phyloP scores from a whole-genome alignment of 2,888 invertebrate species.

The Drosophila picticornis region DNA sequence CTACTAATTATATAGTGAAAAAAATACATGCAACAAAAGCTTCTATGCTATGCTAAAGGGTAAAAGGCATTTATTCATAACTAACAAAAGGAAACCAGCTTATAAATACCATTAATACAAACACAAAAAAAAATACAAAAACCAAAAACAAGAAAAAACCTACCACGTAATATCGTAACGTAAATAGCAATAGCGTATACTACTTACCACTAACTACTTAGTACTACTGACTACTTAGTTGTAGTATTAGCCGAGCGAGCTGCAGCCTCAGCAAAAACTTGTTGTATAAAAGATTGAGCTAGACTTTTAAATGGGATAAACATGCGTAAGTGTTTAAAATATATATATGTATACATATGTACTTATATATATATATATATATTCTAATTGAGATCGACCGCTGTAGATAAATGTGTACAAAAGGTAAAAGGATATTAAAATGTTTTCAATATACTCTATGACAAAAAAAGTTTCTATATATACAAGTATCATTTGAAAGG shows the following conservation, averaged over 20 bases:
- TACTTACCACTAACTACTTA: conserved; percentile 23
- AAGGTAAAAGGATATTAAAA: conserved; percentile 35
- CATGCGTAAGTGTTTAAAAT: conserved; percentile 30
- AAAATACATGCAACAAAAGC: conserved; percentile 55
- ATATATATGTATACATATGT: conserved; percentile 40
- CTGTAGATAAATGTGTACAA: conserved; percentile 76
- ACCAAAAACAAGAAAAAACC: not conserved
- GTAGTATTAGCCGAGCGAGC: conserved; percentile 60
- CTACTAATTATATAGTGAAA: conserved; percentile 27
- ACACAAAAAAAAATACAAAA: conserved; percentile 11
- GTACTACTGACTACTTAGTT: conserved; percentile 38
- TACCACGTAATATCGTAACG: conserved; percentile 74
- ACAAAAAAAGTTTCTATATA: conserved; percentile 19
- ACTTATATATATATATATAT: conserved; percentile 51
- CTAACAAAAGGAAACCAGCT: conserved; percentile 55
- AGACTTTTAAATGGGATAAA: conserved; percentile 72
- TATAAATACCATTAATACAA: conserved; percentile 73
- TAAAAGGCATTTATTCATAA: conserved; percentile 81
- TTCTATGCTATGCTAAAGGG: conserved; percentile 79
- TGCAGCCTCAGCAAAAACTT: conserved; percentile 63
- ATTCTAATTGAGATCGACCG: conserved; percentile 54
- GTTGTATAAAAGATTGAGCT: conserved; percentile 80
- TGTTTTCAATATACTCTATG: conserved; percentile 37
- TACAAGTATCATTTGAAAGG: conserved; percentile 47
- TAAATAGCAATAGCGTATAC: conserved; percentile 75